Evolutionary conservation across 2,888 invertebrate species (phyloP), one percentile per base, ranked within the genome.

Genomic region (Phania funesta): DNA sequence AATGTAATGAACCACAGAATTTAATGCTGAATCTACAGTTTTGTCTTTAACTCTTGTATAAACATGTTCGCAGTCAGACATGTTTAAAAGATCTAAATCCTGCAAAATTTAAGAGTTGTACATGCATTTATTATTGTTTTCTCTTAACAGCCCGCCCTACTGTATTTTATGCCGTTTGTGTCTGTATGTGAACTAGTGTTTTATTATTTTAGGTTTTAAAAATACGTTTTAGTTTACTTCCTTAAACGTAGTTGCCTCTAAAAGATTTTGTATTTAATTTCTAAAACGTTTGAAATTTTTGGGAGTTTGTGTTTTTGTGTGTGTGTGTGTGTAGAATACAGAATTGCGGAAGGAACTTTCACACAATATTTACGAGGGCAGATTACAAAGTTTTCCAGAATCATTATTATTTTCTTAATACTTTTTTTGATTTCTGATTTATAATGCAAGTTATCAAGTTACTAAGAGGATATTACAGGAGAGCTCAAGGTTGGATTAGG

Each of bases 181-280:
- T 52, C 1, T 13, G 16, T 46, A 52, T 35, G 9, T 41, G 24
- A 1, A 22, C 13, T 11, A 35, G 20, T 35, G 13, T 56, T 56
- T n/a, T 20, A 22, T 29, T 38, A 16, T 60, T 16, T 41, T n/a
- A n/a, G n/a, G n/a, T n/a, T n/a, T n/a, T 41, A n/a, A 16, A 7
- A 24, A 9, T 52, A 7, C 35, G 20, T 62, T n/a, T 46, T 50
- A n/a, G 20, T 58, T 18, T 29, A 6, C 5, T 70, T 35, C 11
- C 29, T 50, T 60, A 35, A 35, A 38, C 9, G 46, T 62, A 44
- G 3, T 62, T 62, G 52, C 24, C 68, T 48, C 62, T 35, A 54
- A 46, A 64, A 48, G 29, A 54, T 77, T 29, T 56, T 64, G 13
- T 46, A 48, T 68, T 70, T 56, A 35, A 24, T 44, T 62, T 18